A percentile compares a stretch with the other conserved stretches of the same genome.
These are phyloP conservation scores for Emmelina monodactyla DNA, from an alignment of 2,888 invertebrate genomes.

Conservation along the genomic window DNA sequence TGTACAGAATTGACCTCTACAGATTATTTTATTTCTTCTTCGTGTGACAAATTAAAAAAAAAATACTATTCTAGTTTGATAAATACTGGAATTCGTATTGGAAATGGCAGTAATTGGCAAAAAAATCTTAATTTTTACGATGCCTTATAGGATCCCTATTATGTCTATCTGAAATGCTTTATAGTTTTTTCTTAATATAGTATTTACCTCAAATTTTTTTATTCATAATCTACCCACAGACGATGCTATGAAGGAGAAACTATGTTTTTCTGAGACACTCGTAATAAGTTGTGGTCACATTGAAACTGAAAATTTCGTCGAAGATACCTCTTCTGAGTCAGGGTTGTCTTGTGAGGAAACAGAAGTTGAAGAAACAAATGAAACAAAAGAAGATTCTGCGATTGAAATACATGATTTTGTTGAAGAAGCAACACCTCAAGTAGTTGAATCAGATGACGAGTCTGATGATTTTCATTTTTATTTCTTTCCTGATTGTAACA, in stretches of 20 bases:
- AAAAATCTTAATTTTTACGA: too few species aligned
- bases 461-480: slow-evolving; percentile 47
- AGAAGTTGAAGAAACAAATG: slow-evolving; percentile 23
- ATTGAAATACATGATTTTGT: slow-evolving; percentile 25
- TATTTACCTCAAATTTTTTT: too few species aligned
- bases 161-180: too few species aligned
- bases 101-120: too few species aligned
- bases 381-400: slow-evolving; percentile 22
- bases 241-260: slow-evolving; percentile 44
- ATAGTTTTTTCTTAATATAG: too few species aligned
- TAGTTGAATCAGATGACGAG: slow-evolving; percentile 25
- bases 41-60: too few species aligned
- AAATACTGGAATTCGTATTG: too few species aligned
- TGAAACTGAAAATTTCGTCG: slow-evolving; percentile 28
- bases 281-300: slow-evolving; percentile 59
- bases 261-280: slow-evolving; percentile 64
- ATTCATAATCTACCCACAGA: too few species aligned
- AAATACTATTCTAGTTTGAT: too few species aligned
- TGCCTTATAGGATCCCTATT: too few species aligned
- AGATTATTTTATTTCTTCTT: too few species aligned
- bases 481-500: slow-evolving; percentile 51
- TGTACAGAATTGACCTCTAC: too few species aligned
- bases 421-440: slow-evolving; percentile 18
- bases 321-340: slow-evolving; percentile 39
- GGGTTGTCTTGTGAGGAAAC: slow-evolving; percentile 44